A percentile compares a stretch with the other conserved stretches of the same genome.
phyloP scores from a whole-genome alignment of 2,797 vertebrate genomes.

The Parauchenoglanis punctatus region DNA sequence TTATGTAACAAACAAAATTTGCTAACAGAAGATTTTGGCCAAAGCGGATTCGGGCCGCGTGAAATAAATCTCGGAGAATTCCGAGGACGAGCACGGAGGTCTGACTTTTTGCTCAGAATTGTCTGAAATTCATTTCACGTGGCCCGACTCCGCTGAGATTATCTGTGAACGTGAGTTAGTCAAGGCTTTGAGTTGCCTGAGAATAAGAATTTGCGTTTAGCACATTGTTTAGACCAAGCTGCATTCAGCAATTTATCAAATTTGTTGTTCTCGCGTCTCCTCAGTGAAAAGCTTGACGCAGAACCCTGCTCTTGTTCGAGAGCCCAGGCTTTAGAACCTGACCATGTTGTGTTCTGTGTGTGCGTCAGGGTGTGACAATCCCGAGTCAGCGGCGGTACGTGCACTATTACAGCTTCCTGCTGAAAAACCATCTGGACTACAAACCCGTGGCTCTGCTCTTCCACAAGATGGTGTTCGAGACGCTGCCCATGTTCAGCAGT shows the following conservation, averaged over 20 bases:
- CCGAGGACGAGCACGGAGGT: no score
- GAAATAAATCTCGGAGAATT: no score
- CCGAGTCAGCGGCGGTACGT: slow-evolving; percentile 98
- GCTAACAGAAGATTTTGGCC: background rate
- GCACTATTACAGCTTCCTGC: slow-evolving; percentile 98
- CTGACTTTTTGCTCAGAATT: no score
- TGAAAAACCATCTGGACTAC: slow-evolving; percentile 98
- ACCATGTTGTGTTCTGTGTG: background rate
- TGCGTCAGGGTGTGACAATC: slow-evolving; percentile 93
- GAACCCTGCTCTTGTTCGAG: background rate
- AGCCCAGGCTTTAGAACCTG: background rate
- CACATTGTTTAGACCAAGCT: background rate
- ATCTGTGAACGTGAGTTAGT: no score
- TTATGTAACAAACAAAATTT: background rate
- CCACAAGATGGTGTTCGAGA: slow-evolving; percentile 99
- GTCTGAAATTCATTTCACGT: no score
- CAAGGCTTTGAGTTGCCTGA: background rate
- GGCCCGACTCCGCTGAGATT: no score
- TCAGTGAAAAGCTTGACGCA: background rate
- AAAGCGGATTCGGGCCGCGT: background rate
- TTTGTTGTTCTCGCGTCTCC: background rate
- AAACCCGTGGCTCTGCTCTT: slow-evolving; percentile 97
- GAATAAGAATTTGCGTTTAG: background rate
- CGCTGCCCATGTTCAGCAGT: slow-evolving; percentile 98
- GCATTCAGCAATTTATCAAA: background rate